A percentile compares a stretch with the other conserved stretches of the same genome.
phyloP scores from a whole-genome alignment of 2,888 invertebrate genomes.

The Polylopha cassiicola region DNA sequence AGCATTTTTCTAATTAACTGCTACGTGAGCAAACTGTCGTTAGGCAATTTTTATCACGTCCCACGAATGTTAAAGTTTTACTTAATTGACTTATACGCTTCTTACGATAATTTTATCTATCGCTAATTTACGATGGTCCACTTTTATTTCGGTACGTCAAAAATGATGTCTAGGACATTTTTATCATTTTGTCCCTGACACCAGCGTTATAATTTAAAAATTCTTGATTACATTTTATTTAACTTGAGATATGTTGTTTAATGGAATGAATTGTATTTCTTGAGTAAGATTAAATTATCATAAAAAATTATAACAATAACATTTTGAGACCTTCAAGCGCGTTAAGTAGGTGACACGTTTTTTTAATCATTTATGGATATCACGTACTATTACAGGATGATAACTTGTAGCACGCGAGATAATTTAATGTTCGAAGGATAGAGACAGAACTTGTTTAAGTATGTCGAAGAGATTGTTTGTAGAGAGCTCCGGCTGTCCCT shows the following conservation, averaged over 20 bases:
- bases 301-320: slow-evolving; percentile 44
- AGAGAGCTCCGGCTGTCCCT: no score
- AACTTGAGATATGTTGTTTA: not conserved
- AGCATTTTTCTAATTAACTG: slow-evolving; percentile 13
- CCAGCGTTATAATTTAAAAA: slow-evolving; percentile 46
- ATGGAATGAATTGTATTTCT: slow-evolving; percentile 4
- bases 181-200: slow-evolving; percentile 61
- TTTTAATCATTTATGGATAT: slow-evolving; percentile 29
- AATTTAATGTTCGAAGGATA: no score
- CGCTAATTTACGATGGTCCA: not conserved
- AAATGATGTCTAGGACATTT: slow-evolving; percentile 34
- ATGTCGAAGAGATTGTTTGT: no score
- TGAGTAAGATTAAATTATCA: slow-evolving; percentile 36
- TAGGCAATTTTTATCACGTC: slow-evolving; percentile 21
- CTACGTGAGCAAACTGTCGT: slow-evolving; percentile 4
- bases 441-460: no score
- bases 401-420: no score
- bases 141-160: slow-evolving; percentile 16
- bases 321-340: slow-evolving; percentile 65
- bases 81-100: no score
- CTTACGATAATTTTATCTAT: no score
- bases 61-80: not conserved
- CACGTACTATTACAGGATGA: slow-evolving; percentile 16
- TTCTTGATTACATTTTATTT: slow-evolving; percentile 38
- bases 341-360: slow-evolving; percentile 66